phyloP scores from a whole-genome alignment of 2,888 invertebrate species.

The Lithophane ornitopus region DNA sequence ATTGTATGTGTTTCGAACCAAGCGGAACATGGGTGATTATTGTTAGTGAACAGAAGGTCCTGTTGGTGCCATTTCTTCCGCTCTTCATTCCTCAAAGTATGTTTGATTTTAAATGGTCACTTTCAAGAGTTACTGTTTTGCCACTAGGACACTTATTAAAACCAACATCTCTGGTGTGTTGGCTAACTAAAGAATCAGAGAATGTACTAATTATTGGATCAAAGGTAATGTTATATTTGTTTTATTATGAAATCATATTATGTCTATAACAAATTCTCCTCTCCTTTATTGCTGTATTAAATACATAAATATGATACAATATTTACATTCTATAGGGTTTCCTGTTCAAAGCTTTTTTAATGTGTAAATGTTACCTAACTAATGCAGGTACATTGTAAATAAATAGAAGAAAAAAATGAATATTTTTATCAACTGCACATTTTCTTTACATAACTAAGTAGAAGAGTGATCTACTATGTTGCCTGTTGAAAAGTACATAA shows the following conservation, averaged over 20 bases:
- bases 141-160: slow-evolving; percentile 82
- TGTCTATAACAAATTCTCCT: not conserved
- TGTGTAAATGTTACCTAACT: not conserved
- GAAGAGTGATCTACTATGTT: not conserved
- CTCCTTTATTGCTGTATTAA: not conserved
- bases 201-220: slow-evolving; percentile 93
- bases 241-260: not conserved
- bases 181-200: slow-evolving; percentile 94
- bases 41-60: slow-evolving; percentile 89
- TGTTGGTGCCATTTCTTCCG: slow-evolving; percentile 88
- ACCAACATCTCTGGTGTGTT: slow-evolving; percentile 93
- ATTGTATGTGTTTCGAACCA: slow-evolving; percentile 96
- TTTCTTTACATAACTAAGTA: not conserved
- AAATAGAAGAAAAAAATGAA: not conserved
- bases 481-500: not conserved
- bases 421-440: not conserved
- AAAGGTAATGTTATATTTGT: slow-evolving; percentile 83
- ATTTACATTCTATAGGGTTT: not conserved
- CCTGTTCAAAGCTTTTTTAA: not conserved
- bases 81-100: slow-evolving; percentile 84
- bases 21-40: slow-evolving; percentile 94
- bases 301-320: not conserved
- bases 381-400: not conserved
- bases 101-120: slow-evolving; percentile 88
- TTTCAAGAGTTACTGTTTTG: slow-evolving; percentile 86